Percentiles rank a stretch among this genome's conserved stretches.
phyloP scores from a whole-genome alignment of 1,140 invertebrate genomes.

The Spodoptera litura region DNA sequence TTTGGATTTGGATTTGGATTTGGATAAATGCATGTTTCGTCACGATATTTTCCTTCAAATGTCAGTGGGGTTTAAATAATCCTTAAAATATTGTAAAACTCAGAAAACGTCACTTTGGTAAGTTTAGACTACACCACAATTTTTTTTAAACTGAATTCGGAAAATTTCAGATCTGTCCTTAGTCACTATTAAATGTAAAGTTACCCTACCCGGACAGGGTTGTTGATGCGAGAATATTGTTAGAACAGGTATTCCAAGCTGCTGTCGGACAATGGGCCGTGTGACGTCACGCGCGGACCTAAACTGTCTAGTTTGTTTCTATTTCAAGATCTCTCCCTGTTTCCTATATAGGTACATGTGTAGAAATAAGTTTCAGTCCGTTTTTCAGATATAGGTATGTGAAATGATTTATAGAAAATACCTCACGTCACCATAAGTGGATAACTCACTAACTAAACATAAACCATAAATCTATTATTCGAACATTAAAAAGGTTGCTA shows the following conservation, averaged over 20 bases:
- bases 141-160: no score
- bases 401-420: no score
- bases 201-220: background rate
- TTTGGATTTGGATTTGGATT: no score
- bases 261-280: slow-evolving; percentile 3
- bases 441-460: no score
- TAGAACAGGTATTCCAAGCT: slow-evolving; percentile 11
- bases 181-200: background rate
- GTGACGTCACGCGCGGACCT: background rate
- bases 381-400: background rate
- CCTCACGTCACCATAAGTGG: background rate
- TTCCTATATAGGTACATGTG: no score
- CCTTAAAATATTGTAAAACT: no score
- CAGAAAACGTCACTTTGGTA: no score
- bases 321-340: background rate
- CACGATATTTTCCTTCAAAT: no score
- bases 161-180: background rate
- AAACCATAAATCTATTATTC: background rate
- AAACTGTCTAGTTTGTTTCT: slow-evolving; percentile 8
- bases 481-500: background rate
- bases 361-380: background rate
- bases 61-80: no score
- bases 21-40: no score
- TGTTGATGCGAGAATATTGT: slow-evolving; percentile 30
- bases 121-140: no score